A percentile compares a stretch with the other conserved stretches of the same genome.
These are phyloP conservation scores for Phalangium opilio DNA, from an alignment of 2,888 invertebrate genomes.

Conservation along the genomic window DNA sequence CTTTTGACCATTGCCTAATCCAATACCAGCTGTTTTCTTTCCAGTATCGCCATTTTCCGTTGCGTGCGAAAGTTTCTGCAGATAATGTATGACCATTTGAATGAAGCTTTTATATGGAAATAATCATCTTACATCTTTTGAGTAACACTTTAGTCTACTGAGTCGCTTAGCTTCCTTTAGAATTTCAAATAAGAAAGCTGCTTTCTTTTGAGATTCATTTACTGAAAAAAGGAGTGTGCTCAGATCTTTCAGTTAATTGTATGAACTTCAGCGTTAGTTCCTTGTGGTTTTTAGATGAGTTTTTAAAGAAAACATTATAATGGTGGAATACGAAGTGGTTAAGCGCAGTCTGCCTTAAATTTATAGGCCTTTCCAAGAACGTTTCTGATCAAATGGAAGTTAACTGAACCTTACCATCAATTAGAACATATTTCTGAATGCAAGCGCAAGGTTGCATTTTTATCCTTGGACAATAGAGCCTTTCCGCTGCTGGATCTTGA, in stretches of 20 bases:
- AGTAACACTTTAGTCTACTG: slow-evolving; percentile 23
- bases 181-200: slow-evolving; percentile 22
- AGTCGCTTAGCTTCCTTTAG: slow-evolving; percentile 24
- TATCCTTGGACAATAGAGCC: slow-evolving; percentile 12
- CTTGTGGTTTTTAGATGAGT: too few species aligned
- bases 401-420: slow-evolving; percentile 3
- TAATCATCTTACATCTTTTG: background rate
- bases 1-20: slow-evolving; percentile 30
- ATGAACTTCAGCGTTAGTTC: too few species aligned
- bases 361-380: too few species aligned
- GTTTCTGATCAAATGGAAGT: too few species aligned
- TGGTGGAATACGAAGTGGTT: too few species aligned
- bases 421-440: slow-evolving; percentile 11
- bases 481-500: slow-evolving; percentile 22
- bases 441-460: slow-evolving; percentile 13
- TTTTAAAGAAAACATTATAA: too few species aligned
- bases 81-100: background rate
- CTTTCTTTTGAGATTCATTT: slow-evolving; percentile 10
- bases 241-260: too few species aligned
- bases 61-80: too few species aligned
- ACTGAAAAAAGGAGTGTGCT: too few species aligned
- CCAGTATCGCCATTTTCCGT: too few species aligned
- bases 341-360: too few species aligned
- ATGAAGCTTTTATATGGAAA: background rate
- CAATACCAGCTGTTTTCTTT: slow-evolving; percentile 16